Percentiles rank a stretch among this genome's conserved stretches.
phyloP scores from a whole-genome alignment of 2,888 invertebrate species.

The Aphidius colemani region DNA sequence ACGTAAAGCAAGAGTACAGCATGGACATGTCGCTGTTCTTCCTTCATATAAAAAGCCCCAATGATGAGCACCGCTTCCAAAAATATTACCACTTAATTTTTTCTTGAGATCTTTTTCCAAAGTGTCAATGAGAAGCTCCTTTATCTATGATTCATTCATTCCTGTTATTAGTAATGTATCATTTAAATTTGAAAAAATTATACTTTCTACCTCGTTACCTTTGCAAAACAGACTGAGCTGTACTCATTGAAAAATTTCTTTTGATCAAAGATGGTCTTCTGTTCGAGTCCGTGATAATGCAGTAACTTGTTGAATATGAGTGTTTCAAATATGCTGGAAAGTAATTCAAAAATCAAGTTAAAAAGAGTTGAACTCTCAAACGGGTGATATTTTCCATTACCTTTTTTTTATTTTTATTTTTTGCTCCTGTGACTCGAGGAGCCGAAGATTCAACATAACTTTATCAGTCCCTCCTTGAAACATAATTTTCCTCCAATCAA shows the following conservation, averaged over 20 bases:
- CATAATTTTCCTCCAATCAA: slow-evolving; percentile 68
- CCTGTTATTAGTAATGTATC: neutral
- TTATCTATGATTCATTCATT: slow-evolving; percentile 37
- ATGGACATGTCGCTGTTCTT: slow-evolving; percentile 57
- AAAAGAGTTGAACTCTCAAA: slow-evolving; percentile 15
- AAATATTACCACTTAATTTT: slow-evolving; percentile 41
- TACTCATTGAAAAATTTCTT: slow-evolving; percentile 40
- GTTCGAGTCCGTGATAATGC: slow-evolving; percentile 46
- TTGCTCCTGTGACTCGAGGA: slow-evolving; percentile 64
- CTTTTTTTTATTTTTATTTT: slow-evolving; percentile 66
- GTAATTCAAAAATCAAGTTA: slow-evolving; percentile 19
- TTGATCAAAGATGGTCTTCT: slow-evolving; percentile 44
- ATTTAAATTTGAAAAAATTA: neutral
- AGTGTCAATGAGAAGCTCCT: slow-evolving; percentile 43
- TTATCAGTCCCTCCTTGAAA: slow-evolving; percentile 66
- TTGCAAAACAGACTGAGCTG: slow-evolving; percentile 51
- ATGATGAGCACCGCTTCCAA: slow-evolving; percentile 53
- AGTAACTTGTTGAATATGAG: slow-evolving; percentile 54
- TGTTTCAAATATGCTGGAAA: slow-evolving; percentile 51
- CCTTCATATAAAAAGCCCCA: slow-evolving; percentile 64
- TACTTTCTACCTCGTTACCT: slow-evolving; percentile 47
- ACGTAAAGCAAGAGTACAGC: slow-evolving; percentile 67
- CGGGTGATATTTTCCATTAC: slow-evolving; percentile 52
- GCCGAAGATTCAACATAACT: slow-evolving; percentile 65
- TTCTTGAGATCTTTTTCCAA: slow-evolving; percentile 48